Evolutionary conservation across 2,888 invertebrate genomes (phyloP), one percentile per base, ranked within the genome.

Genomic region (Cybosia mesomella): DNA sequence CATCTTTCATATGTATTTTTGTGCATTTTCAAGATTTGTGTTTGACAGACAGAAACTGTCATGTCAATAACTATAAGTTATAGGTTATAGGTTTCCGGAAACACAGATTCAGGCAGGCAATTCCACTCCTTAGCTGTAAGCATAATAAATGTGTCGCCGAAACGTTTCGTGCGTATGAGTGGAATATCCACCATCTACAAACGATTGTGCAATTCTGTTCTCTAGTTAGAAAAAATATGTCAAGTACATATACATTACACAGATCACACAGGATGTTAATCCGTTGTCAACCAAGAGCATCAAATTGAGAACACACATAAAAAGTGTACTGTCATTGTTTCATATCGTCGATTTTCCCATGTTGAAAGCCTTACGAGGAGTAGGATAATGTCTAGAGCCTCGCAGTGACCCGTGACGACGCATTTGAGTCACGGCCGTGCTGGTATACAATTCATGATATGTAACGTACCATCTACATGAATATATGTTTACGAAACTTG

Each of bases 381-480:
- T 73, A 70, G 74, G 64, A 80, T 81, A 75, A 80, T 75, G 73
- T 77, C 72, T 76, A 77, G 75, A 75, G 73, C 74, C 75, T 79
- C 75, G 88, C 89, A 74, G 83, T 89, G 89, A 89, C 89, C 90
- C 90, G 85, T 88, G 83, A 86, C 89, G 82, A 81, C 76, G 83
- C 84, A 89, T 86, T 81, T 80, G 81, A 89, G 87, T 87, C 89
- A 90, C 80, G 89, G 90, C 72, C 86, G 74, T 73, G 67, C 64
- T 73, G 43, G 61, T 67, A 69, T 62, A 79, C 74, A 79, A 79
- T 72, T 69, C 70, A 74, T 64, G 66, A 71, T 71, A 79, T 71
- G 70, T 74, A 69, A 72, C 66, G 68, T 70, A 39, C 10, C 59
- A 59, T 39, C 36, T 49, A 62, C 21, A 53, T 13, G 21, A 53